Base-by-base conservation (phyloP, 2,113 vertebrate species). In the Morone saxatilis region DNA sequence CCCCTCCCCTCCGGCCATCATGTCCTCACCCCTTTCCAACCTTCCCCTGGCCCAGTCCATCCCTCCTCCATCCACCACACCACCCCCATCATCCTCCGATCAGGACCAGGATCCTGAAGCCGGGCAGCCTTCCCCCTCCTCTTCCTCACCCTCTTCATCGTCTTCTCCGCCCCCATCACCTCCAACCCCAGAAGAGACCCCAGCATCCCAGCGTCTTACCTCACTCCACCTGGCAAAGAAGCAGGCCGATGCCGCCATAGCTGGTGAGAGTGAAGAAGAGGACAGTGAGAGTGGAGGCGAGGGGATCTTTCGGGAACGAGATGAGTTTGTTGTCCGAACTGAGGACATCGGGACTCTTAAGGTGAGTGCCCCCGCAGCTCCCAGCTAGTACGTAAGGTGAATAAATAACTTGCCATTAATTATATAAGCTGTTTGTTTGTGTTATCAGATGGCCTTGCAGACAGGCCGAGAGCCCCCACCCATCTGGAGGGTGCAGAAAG, bases 401-500 rank as follows among this genome's bases (percentile, higher is more conserved):
- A 54, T 72, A 31, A 71, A 63, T n/a, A 2, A 48, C 12, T 13
- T 1, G 16, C 7, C 11, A 67, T 12, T 56, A 59, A 65, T 19
- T 10, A 6, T 50, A 22, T 47, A 70, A n/a, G 36, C 25, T 60
- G 19, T 71, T 31, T 71, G 20, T 84, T 36, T 76, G 66, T 62
- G 13, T 79, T 61, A 7, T 36, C 80, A 97, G 97, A 91, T 97
- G 89, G 96, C 97, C 0, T 63, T 97, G 87, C 96, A 97, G 93
- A 97, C 97, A 0, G 97, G 97, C 16, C 92, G 96, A 0, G 97
- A 97, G 85, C 97, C 97, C 0, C 97, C 97, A 2, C 96, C 97
- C 11, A 97, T 97, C 73, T 97, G 97, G 97, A 94, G 97, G 20
- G 97, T 97, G 6, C 97, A 97, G 91, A 97, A 97, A 87, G 97